Conservation (phyloP, 1,140 invertebrate genomes). For the Subanguina moxae region DNA sequence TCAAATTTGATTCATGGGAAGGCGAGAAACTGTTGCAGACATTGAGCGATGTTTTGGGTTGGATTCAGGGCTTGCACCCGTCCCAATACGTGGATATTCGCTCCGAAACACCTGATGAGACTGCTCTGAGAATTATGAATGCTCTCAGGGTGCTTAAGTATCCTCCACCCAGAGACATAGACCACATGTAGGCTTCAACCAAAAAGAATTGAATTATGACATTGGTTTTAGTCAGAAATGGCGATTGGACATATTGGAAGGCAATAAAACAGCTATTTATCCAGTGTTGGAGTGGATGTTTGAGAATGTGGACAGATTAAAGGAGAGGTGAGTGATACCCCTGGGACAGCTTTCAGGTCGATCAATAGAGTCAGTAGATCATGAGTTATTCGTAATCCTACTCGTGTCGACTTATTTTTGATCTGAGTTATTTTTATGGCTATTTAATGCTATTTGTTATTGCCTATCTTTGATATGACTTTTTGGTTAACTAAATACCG, state of each 20-base stretch:
- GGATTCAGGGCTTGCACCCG: constrained; percentile 33
- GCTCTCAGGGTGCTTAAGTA: constrained; percentile 44
- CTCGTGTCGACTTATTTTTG: too few species aligned
- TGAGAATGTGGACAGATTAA: constrained; percentile 43
- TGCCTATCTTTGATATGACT: too few species aligned
- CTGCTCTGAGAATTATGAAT: constrained; percentile 42
- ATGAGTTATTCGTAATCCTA: too few species aligned
- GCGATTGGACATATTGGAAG: constrained; percentile 48
- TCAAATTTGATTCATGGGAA: constrained; percentile 43
- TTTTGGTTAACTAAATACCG: too few species aligned
- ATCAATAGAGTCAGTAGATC: too few species aligned
- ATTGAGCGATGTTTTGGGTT: constrained; percentile 41
- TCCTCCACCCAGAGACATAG: constrained; percentile 45
- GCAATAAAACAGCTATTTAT: constrained; percentile 44
- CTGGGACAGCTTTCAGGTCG: not conserved
- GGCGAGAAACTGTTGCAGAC: constrained; percentile 32
- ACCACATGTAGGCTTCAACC: constrained; percentile 37
- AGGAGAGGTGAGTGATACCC: constrained; percentile 28
- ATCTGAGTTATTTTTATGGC: too few species aligned
- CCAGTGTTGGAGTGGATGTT: constrained; percentile 52
- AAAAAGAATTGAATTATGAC: constrained; percentile 6
- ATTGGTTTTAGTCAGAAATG: constrained; percentile 34
- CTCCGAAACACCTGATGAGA: constrained; percentile 45
- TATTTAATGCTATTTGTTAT: too few species aligned
- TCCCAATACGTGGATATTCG: constrained; percentile 38